phyloP scores from a whole-genome alignment of 2,113 vertebrate species.

The Calypte anna region DNA sequence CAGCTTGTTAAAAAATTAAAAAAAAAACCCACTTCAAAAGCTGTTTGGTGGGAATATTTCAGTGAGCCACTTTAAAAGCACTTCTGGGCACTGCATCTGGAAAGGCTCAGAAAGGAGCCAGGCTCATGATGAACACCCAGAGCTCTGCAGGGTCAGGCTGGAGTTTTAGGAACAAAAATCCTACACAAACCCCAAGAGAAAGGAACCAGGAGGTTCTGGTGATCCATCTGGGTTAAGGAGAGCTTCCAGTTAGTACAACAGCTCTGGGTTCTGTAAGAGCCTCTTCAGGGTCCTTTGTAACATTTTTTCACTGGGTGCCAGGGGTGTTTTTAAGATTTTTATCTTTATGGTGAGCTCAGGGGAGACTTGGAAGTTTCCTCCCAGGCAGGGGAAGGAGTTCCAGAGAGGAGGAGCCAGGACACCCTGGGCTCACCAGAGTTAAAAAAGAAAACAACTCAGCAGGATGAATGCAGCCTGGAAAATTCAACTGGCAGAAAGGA shows the following conservation, averaged over 20 bases:
- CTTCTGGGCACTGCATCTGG: fast-evolving
- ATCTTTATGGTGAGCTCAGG: not conserved
- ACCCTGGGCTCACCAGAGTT: not conserved
- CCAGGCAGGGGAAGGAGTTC: not conserved
- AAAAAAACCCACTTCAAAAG: too few relatives aligned
- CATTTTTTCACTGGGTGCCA: not conserved
- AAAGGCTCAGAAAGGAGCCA: not conserved
- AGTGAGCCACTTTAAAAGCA: not conserved
- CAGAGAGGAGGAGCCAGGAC: fast-evolving
- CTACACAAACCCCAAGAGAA: not conserved
- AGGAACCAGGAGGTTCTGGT: fast-evolving
- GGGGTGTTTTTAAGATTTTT: not conserved
- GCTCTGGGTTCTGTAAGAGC: not conserved
- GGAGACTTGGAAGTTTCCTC: not conserved
- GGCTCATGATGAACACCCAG: fast-evolving
- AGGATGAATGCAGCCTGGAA: not conserved
- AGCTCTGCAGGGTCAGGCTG: not conserved
- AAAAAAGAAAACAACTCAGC: not conserved
- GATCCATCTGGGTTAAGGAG: not conserved
- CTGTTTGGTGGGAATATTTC: fast-evolving
- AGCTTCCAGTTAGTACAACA: not conserved
- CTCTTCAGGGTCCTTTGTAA: not conserved
- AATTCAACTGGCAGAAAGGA: not conserved
- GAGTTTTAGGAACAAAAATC: not conserved
- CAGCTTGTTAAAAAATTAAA: too few relatives aligned